Base-by-base conservation (phyloP, 2,797 vertebrate species). In the Coccyzus lansbergi region DNA sequence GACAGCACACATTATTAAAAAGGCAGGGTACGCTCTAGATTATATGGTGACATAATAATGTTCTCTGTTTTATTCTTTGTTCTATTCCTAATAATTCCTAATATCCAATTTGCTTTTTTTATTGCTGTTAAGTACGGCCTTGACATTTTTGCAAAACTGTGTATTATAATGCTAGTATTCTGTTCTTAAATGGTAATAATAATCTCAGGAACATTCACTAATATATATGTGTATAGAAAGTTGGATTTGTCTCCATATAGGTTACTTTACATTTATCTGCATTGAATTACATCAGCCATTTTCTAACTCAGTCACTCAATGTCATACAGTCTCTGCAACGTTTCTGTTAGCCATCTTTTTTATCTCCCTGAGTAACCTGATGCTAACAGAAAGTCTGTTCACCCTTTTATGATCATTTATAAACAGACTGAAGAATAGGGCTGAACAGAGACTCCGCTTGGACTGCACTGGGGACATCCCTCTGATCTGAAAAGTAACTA, bases 41-140 rank as follows among this genome's bases (percentile, higher is more conserved):
- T 93, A 80, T 75, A 91, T 68, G 63, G 78, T 64, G 31, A 29
- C 36, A 70, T 85, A 92, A 86, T 89, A 91, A 77, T 83, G 68
- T 89, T 92, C 82, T 87, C 82, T 92, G n/a, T 49, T 91, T 92
- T 93, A 74, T 75, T 90, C 79, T 92, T 93, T 93, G 11, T 94
- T 92, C 86, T 83, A n/a, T 77, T 95, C 56, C 53, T 91, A 87
- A 83, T 72, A 95, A 85, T 80, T 91, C 36, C 28, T 77, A 93
- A 56, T 71, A 71, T 91, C 87, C 84, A 77, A 40, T 94, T 86
- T 88, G 17, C 4, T 6, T 11, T 93, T 95, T 70, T 42, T 40
- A 60, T 83, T 58, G 34, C 60, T 55, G 36, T 63, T 85, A 92
- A 93, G 56, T 72, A 87, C 1, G 9, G 52, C 51, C 33, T 68